phyloP scores from a whole-genome alignment of 2,113 vertebrate genomes.

The Pavo muticus region DNA sequence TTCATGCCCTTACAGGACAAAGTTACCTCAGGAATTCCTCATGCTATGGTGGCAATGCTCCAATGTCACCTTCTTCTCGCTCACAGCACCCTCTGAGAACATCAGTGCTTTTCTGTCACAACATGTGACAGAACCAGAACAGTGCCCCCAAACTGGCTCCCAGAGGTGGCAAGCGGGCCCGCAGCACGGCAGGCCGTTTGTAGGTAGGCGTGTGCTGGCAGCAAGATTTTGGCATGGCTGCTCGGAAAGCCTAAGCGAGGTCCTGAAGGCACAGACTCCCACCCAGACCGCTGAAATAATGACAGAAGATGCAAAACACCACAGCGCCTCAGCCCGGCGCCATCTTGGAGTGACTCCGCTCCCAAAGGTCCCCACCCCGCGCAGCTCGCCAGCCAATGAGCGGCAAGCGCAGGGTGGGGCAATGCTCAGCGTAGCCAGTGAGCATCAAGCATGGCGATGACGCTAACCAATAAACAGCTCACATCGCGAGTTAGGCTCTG shows the following conservation, averaged over 20 bases:
- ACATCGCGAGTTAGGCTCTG: accelerated
- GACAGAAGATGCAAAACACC: neutral
- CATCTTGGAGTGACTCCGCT: neutral
- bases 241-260: accelerated
- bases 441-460: accelerated
- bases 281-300: accelerated
- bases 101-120: neutral
- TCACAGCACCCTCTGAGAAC: neutral
- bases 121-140: neutral
- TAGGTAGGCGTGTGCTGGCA: neutral
- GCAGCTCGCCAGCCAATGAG: neutral
- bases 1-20: neutral
- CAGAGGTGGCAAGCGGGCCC: neutral
- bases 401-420: accelerated
- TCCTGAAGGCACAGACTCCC: accelerated
- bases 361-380: accelerated
- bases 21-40: neutral
- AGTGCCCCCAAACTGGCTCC: neutral
- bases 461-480: accelerated
- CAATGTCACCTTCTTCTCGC: neutral
- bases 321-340: accelerated
- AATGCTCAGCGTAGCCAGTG: accelerated
- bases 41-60: neutral
- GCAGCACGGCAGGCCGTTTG: too few species aligned
- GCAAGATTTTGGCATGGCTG: neutral